These are phyloP conservation scores for Ormyrus rosae DNA, from an alignment of 2,888 invertebrate genomes.

Conservation along the genomic window DNA sequence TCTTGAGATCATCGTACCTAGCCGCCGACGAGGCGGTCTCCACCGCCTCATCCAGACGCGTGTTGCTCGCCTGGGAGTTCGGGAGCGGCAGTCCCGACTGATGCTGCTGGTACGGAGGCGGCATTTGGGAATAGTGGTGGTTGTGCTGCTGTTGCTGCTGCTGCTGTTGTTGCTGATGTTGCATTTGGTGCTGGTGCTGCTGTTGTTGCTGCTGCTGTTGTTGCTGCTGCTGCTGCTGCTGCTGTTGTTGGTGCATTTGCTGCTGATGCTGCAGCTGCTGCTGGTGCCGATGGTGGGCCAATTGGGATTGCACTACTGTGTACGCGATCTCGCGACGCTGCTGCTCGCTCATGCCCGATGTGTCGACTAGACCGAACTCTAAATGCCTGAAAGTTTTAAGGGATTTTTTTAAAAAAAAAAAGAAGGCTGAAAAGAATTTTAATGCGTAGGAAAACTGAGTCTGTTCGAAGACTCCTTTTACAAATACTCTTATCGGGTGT, in stretches of 20 bases:
- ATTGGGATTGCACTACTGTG: constrained; percentile 86
- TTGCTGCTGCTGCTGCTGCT: constrained; percentile 78
- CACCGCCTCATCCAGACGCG: constrained; percentile 59
- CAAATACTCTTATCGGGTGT: too few relatives aligned
- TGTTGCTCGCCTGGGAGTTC: constrained; percentile 66
- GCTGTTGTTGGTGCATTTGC: constrained; percentile 77
- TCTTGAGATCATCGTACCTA: constrained; percentile 76
- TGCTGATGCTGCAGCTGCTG: constrained; percentile 65
- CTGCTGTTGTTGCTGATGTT: constrained; percentile 57
- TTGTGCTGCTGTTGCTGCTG: constrained; percentile 58
- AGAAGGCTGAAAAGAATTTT: too few relatives aligned
- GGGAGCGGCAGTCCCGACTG: neutral
- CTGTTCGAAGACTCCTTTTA: too few relatives aligned
- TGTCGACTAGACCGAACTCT: constrained; percentile 92
- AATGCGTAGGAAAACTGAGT: too few relatives aligned
- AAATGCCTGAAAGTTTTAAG: constrained; percentile 80
- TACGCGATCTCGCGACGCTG: constrained; percentile 92
- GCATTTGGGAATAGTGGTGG: constrained; percentile 49
- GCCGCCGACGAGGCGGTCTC: constrained; percentile 57
- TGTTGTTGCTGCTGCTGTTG: constrained; percentile 48
- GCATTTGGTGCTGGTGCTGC: constrained; percentile 55
- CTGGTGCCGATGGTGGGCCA: constrained; percentile 63
- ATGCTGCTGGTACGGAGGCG: constrained; percentile 8
- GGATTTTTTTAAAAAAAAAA: too few relatives aligned
- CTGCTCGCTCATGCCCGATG: constrained; percentile 91